Evolutionary conservation across 2,113 vertebrate genomes (phyloP).

Genomic region (Reinhardtius hippoglossoides): DNA sequence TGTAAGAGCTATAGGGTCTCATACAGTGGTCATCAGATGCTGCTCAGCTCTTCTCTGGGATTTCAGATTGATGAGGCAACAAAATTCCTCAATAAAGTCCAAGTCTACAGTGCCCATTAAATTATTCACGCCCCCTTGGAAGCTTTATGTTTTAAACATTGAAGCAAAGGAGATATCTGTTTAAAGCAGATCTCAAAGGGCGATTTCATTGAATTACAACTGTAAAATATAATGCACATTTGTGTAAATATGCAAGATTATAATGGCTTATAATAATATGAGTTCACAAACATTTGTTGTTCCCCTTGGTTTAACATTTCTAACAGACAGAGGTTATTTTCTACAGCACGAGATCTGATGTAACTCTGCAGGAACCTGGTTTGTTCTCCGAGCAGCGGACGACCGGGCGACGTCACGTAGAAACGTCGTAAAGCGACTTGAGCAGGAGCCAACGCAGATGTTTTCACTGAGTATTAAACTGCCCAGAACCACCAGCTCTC

Average conservation of each 20-base stretch:
- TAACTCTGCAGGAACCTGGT: not conserved
- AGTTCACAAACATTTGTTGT: conserved; percentile 18
- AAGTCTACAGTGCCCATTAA: too few species aligned
- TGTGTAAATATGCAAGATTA: not conserved
- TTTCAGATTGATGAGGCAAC: too few species aligned
- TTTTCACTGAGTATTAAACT: conserved; percentile 24
- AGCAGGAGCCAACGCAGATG: not conserved
- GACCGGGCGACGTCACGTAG: not conserved
- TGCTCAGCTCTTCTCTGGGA: too few species aligned
- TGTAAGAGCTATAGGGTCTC: too few species aligned
- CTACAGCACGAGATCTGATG: not conserved
- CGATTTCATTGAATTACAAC: too few species aligned
- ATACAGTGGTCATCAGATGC: too few species aligned
- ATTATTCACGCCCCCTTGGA: too few species aligned
- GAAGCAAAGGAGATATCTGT: too few species aligned
- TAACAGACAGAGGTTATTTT: not conserved
- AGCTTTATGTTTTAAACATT: too few species aligned
- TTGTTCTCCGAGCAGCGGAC: conserved; percentile 11
- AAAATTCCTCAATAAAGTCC: too few species aligned
- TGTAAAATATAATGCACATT: too few species aligned
- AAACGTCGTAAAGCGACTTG: not conserved
- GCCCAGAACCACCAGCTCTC: conserved; percentile 2
- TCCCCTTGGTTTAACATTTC: conserved; percentile 2
- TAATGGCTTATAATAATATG: conserved; percentile 6
- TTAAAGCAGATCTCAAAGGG: too few species aligned